A percentile compares a stretch with the other conserved stretches of the same genome.
Evolutionary conservation across 2,113 vertebrate species (phyloP).

Genomic region (Malurus melanocephalus): DNA sequence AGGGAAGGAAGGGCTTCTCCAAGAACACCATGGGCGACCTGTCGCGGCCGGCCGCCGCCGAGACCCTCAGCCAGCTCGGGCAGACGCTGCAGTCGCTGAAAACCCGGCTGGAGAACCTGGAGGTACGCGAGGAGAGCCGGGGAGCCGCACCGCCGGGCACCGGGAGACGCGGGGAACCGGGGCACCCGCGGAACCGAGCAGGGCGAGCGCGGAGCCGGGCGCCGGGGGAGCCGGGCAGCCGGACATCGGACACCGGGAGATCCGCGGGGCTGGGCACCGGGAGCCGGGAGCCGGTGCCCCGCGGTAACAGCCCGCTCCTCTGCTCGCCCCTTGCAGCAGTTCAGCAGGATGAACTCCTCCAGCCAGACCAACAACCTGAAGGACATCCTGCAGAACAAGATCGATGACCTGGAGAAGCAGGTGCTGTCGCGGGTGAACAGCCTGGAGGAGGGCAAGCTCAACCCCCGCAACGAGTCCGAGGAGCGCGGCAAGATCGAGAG

Average conservation of each 20-base stretch:
- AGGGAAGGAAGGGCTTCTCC: conserved; percentile 73
- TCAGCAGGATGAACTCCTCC: conserved; percentile 89
- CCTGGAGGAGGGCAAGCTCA: conserved; percentile 85
- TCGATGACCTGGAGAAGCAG: conserved; percentile 95
- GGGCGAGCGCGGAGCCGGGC: not conserved
- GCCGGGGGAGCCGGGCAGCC: not conserved
- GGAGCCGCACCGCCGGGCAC: not conserved
- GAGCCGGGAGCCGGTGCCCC: not conserved
- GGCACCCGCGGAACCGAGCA: not conserved
- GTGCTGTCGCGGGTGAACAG: conserved; percentile 93
- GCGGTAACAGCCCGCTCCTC: not conserved
- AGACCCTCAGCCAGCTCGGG: conserved; percentile 91
- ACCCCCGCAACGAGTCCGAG: conserved; percentile 84
- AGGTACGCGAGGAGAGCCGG: conserved; percentile 74
- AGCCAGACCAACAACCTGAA: conserved; percentile 89
- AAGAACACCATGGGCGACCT: conserved; percentile 95
- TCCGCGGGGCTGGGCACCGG: not conserved
- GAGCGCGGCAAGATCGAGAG: conserved; percentile 90
- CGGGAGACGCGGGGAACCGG: not conserved
- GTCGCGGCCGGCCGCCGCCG: conserved; percentile 87
- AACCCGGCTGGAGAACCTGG: conserved; percentile 91
- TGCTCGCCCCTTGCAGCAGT: conserved; percentile 74
- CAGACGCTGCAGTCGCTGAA: conserved; percentile 95
- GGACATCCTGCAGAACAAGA: conserved; percentile 93
- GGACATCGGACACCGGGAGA: not conserved